Percentiles rank a stretch among this genome's conserved stretches.
Evolutionary conservation across 1,140 invertebrate genomes (phyloP).

Genomic region (Drosophila kurseongensis): DNA sequence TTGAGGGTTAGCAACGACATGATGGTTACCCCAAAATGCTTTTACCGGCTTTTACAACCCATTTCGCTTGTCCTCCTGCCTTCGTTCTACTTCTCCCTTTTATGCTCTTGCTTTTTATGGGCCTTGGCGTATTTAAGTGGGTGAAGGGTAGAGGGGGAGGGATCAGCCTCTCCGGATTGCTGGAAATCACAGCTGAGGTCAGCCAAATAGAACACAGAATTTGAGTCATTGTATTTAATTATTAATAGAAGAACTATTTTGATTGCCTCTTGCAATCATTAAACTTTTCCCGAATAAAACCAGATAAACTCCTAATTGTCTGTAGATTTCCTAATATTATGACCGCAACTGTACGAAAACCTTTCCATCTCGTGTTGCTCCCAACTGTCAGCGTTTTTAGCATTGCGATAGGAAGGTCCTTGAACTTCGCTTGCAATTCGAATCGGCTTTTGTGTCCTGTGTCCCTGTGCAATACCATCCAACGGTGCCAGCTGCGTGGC

Average conservation of each 20-base stretch:
- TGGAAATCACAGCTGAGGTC: slow-evolving; percentile 9
- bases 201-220: slow-evolving; percentile 2
- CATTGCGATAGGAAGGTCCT: slow-evolving; percentile 38
- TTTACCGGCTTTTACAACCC: slow-evolving; percentile 35
- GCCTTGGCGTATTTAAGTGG: slow-evolving; percentile 15
- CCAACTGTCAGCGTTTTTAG: slow-evolving; percentile 41
- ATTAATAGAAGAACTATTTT: too few species aligned
- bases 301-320: not conserved
- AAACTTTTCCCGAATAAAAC: too few species aligned
- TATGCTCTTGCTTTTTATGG: slow-evolving; percentile 29
- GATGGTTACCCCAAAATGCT: slow-evolving; percentile 28
- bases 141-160: not conserved
- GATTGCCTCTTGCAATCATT: too few species aligned
- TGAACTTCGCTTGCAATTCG: slow-evolving; percentile 46
- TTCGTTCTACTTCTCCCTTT: slow-evolving; percentile 5
- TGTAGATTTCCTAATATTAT: not conserved
- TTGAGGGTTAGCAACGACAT: slow-evolving; percentile 13
- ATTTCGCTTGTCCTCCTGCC: slow-evolving; percentile 17
- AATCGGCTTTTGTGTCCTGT: slow-evolving; percentile 13
- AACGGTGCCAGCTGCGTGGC: slow-evolving; percentile 22
- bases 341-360: slow-evolving; percentile 13
- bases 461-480: slow-evolving; percentile 15
- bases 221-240: not conserved
- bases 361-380: slow-evolving; percentile 20
- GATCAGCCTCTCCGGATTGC: slow-evolving; percentile 13